Evolutionary conservation across 1,140 invertebrate genomes (phyloP).

Genomic region (Acyrthosiphon pisum): DNA sequence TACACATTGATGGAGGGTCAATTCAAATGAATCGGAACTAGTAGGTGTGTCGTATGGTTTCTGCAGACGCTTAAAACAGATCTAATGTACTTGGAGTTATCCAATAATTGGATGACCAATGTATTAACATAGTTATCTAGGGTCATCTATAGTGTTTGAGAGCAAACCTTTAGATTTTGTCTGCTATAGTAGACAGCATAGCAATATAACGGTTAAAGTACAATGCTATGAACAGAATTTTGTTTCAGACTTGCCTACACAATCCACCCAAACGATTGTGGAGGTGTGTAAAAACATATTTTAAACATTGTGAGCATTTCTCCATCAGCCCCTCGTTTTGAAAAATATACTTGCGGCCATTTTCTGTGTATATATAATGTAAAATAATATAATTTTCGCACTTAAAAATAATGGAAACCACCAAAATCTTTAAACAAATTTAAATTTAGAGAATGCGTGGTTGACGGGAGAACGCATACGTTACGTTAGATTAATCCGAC

Average conservation of each 20-base stretch:
- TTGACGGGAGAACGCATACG: background rate
- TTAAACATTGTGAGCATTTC: background rate
- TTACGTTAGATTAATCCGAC: background rate
- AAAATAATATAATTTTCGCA: background rate
- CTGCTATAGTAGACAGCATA: too few species aligned
- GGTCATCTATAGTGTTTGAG: too few species aligned
- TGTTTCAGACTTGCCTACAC: background rate
- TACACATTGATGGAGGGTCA: too few species aligned
- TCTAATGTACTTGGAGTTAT: too few species aligned
- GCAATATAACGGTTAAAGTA: background rate
- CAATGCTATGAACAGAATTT: background rate
- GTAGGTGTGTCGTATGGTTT: too few species aligned
- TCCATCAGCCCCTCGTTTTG: background rate
- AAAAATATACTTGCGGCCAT: background rate
- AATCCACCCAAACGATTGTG: background rate
- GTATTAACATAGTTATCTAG: too few species aligned
- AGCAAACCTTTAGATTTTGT: too few species aligned
- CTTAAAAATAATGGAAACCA: background rate
- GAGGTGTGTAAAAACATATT: background rate
- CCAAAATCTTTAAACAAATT: background rate
- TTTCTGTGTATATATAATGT: background rate
- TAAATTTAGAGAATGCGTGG: background rate
- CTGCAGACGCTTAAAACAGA: too few species aligned
- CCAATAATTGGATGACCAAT: too few species aligned
- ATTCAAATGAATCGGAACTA: too few species aligned